Evolutionary conservation across 2,888 invertebrate species (phyloP).

Genomic region (Gymnosoma rotundatum): DNA sequence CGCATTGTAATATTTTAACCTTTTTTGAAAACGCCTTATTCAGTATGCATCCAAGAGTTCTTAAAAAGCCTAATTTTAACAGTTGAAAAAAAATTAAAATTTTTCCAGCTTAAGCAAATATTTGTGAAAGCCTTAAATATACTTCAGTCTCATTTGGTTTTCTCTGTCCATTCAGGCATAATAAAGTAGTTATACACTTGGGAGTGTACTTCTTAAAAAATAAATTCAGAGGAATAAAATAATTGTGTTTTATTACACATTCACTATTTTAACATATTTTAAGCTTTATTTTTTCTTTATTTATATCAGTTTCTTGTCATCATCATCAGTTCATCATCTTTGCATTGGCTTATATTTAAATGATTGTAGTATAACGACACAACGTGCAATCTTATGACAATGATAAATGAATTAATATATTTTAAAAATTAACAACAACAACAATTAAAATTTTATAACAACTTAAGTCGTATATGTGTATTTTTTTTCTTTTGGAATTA

Average conservation of each 20-base stretch:
- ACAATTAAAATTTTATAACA: constrained; percentile 42
- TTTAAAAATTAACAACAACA: constrained; percentile 12
- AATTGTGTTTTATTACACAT: too few species aligned
- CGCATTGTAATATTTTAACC: too few species aligned
- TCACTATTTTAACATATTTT: too few species aligned
- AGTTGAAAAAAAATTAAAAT: too few species aligned
- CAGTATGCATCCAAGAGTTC: too few species aligned
- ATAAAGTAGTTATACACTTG: constrained; percentile 16
- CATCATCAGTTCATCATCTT: constrained; percentile 5
- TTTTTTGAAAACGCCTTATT: too few species aligned
- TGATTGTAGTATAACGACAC: constrained; percentile 9
- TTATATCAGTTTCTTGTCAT: background rate
- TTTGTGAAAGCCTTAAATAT: too few species aligned
- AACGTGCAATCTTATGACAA: constrained; percentile 56
- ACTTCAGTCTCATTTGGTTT: background rate
- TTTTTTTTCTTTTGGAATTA: constrained; percentile 61
- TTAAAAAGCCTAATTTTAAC: too few species aligned
- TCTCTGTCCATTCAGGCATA: background rate
- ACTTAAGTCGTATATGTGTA: constrained; percentile 60
- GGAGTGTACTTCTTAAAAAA: constrained; percentile 1
- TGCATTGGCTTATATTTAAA: background rate
- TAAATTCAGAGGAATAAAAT: too few species aligned
- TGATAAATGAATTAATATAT: constrained; percentile 58
- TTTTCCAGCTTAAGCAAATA: too few species aligned
- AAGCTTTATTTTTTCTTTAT: background rate